phyloP scores from a whole-genome alignment of 1,140 invertebrate species.

The Gonatopus flavifemur region DNA sequence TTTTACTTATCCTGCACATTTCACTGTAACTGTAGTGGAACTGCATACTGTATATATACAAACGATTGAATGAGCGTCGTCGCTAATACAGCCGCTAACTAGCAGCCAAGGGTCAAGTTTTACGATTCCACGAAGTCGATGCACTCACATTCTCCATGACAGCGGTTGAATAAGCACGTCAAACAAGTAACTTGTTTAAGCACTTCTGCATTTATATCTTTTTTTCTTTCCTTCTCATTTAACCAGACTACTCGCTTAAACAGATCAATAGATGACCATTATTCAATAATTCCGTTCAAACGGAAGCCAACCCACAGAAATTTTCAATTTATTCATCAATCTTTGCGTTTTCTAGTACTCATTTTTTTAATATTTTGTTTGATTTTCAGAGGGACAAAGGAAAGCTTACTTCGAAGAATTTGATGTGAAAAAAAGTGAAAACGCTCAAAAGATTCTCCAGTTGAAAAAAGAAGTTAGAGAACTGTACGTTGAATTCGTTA shows the following conservation, averaged over 20 bases:
- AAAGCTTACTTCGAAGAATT: conserved; percentile 80
- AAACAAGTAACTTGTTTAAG: not conserved
- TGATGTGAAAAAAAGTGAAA: conserved; percentile 71
- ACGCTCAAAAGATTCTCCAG: conserved; percentile 67
- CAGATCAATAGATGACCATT: conserved; percentile 3
- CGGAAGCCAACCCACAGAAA: conserved; percentile 1
- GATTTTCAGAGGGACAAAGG: conserved; percentile 73
- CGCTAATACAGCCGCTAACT: no score
- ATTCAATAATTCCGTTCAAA: not conserved
- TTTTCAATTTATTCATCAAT: conserved; percentile 10
- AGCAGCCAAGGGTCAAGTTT: conserved; percentile 17
- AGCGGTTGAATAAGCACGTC: conserved; percentile 1
- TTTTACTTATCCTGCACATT: no score
- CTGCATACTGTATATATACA: no score
- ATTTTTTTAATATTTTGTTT: conserved; percentile 2
- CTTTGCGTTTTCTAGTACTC: conserved; percentile 7
- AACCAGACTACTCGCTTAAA: not conserved
- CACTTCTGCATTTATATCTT: not conserved
- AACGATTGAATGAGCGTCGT: no score
- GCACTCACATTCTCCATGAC: conserved; percentile 2
- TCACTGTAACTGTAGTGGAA: no score
- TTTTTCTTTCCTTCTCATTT: not conserved
- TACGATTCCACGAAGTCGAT: conserved; percentile 21
- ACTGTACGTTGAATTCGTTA: conserved; percentile 63
- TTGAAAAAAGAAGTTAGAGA: conserved; percentile 75